Conservation (phyloP, 2,888 invertebrate species). For the Spodoptera littoralis region DNA sequence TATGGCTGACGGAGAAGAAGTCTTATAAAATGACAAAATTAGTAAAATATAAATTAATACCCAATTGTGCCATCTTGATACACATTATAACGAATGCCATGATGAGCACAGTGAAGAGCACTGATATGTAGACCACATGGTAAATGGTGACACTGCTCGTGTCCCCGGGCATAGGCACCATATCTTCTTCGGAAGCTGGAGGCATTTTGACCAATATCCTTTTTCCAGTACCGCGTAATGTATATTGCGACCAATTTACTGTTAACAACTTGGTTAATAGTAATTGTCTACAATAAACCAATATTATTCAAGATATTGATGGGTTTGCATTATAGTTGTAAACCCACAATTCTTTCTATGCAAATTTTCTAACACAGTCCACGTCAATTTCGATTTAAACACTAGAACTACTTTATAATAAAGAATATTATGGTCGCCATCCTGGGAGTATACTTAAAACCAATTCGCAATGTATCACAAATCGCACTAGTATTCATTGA, state of each 20-base stretch:
- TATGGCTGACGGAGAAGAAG: neutral
- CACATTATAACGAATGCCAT: conserved; percentile 75
- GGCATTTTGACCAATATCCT: conserved; percentile 45
- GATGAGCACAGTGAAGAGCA: conserved; percentile 63
- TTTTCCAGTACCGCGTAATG: neutral
- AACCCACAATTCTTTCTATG: conserved; percentile 2
- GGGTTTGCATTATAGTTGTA: conserved; percentile 14
- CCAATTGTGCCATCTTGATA: conserved; percentile 65
- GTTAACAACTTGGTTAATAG: conserved; percentile 22
- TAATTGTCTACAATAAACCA: conserved; percentile 13
- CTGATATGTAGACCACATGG: conserved; percentile 53
- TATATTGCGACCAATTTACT: conserved; percentile 7
- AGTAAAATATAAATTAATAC: conserved; percentile 58
- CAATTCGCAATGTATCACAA: conserved; percentile 8
- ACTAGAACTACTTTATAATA: conserved; percentile 20
- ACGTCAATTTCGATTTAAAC: conserved; percentile 30
- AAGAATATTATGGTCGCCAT: conserved; percentile 29
- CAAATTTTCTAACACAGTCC: neutral
- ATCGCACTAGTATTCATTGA: conserved; percentile 28
- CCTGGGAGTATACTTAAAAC: conserved; percentile 12
- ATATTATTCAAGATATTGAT: neutral
- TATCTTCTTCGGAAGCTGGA: conserved; percentile 33
- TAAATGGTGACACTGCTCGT: conserved; percentile 26
- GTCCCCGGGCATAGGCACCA: conserved; percentile 24
- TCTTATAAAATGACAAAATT: neutral